Percentiles rank a stretch among this genome's conserved stretches.
Conservation (phyloP, 35 echinoderm and acorn worm genomes). For the Apostichopus californicus region DNA sequence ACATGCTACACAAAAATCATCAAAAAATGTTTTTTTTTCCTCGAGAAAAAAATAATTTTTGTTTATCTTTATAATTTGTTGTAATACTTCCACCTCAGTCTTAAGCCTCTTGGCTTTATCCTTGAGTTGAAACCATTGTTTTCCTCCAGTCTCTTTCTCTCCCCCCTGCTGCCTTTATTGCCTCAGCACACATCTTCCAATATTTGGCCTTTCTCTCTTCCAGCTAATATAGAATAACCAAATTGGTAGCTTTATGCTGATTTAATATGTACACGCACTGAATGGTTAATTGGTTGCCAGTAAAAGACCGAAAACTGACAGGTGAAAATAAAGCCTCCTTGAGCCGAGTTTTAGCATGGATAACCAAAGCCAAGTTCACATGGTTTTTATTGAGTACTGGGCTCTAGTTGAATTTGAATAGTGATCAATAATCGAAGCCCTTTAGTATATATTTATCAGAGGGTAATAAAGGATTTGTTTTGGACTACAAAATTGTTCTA, state of each 20-base stretch:
- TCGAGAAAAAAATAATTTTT: too few species aligned
- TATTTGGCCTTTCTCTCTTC: conserved; percentile 57
- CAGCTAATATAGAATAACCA: conserved; percentile 15
- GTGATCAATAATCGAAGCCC: too few species aligned
- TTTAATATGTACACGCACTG: neutral
- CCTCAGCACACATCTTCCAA: conserved; percentile 13
- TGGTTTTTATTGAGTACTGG: too few species aligned
- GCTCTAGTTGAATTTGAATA: too few species aligned
- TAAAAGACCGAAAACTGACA: neutral
- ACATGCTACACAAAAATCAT: too few species aligned
- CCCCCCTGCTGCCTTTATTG: conserved; percentile 26
- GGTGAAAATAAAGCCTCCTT: too few species aligned
- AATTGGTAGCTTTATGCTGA: neutral
- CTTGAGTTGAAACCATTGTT: conserved; percentile 37
- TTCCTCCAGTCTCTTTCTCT: conserved; percentile 28
- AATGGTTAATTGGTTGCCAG: neutral
- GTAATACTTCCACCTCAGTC: neutral
- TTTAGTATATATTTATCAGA: too few species aligned
- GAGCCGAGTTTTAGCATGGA: too few species aligned
- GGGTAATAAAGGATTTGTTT: too few species aligned
- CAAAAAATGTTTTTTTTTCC: too few species aligned
- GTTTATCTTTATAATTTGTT: neutral
- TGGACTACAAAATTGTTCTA: too few species aligned
- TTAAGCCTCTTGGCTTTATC: neutral
- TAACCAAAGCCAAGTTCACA: too few species aligned